Percentiles rank a stretch among this genome's conserved stretches.
Evolutionary conservation across 2,797 vertebrate species (phyloP).

Genomic region (Catostomus latipinnis): DNA sequence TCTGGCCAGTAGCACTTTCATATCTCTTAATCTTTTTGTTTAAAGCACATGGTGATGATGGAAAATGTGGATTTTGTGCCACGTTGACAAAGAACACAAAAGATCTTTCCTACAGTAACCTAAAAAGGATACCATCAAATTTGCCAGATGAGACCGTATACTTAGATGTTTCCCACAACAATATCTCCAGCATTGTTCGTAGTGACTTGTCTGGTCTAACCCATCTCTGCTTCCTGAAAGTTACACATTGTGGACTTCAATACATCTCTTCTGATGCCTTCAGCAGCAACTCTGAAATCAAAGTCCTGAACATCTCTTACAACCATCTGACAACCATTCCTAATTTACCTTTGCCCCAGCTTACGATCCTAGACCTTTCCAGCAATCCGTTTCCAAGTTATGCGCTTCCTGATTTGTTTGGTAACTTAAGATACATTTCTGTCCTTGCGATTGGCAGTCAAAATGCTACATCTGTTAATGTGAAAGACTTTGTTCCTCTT

Average conservation of each 20-base stretch:
- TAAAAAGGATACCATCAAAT: slow-evolving; percentile 60
- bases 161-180: slow-evolving; percentile 71
- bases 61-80: slow-evolving; percentile 58
- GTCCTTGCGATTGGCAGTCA: slow-evolving; percentile 64
- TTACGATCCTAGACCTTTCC: slow-evolving; percentile 67
- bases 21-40: slow-evolving; percentile 34
- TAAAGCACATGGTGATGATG: slow-evolving; percentile 35
- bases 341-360: slow-evolving; percentile 57
- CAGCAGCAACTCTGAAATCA: slow-evolving; percentile 57
- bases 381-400: slow-evolving; percentile 67
- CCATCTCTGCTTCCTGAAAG: slow-evolving; percentile 68
- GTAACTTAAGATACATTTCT: slow-evolving; percentile 53
- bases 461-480: slow-evolving; percentile 52
- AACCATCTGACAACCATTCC: slow-evolving; percentile 67
- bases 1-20: slow-evolving; percentile 19
- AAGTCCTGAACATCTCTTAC: slow-evolving; percentile 70
- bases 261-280: slow-evolving; percentile 64
- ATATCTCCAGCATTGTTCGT: slow-evolving; percentile 57
- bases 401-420: slow-evolving; percentile 62
- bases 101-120: slow-evolving; percentile 62
- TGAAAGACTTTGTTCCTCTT: slow-evolving; percentile 65
- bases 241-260: slow-evolving; percentile 64
- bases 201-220: slow-evolving; percentile 54
- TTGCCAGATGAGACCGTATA: slow-evolving; percentile 62
- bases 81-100: slow-evolving; percentile 46